Conservation (phyloP, 2,888 invertebrate species). For the Acanthopleura granulata region DNA sequence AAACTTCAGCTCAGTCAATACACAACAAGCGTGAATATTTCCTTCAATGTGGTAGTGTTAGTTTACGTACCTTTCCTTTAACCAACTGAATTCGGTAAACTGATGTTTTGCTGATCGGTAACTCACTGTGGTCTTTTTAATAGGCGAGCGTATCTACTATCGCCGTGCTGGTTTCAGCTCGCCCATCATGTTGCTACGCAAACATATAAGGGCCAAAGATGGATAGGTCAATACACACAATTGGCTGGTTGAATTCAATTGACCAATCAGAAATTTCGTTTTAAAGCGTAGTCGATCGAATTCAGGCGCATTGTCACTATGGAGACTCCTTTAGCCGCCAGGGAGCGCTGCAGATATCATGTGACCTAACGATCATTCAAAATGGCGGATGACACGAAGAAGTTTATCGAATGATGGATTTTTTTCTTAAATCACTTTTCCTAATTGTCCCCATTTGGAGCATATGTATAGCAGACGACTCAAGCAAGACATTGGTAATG, state of each 20-base stretch:
- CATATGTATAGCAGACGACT: background rate
- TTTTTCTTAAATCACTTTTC: background rate
- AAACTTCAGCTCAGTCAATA: too few species aligned
- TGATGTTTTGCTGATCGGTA: too few species aligned
- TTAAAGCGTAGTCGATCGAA: background rate
- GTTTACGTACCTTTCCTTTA: too few species aligned
- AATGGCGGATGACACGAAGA: background rate
- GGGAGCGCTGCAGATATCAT: background rate
- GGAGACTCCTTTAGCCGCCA: background rate
- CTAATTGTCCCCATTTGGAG: background rate
- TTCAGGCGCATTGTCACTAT: background rate
- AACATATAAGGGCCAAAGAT: background rate
- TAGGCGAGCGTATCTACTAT: too few species aligned
- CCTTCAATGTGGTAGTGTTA: too few species aligned
- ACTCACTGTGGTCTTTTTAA: too few species aligned
- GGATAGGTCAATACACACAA: background rate
- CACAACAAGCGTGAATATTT: too few species aligned
- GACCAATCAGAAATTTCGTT: background rate
- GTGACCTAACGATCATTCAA: background rate
- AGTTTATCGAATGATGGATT: background rate
- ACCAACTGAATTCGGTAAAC: too few species aligned
- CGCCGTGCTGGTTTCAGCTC: background rate
- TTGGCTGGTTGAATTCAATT: background rate
- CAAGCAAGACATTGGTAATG: background rate
- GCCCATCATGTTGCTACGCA: slow-evolving; percentile 9